A percentile compares a stretch with the other conserved stretches of the same genome.
Conservation (phyloP, 1,140 invertebrate species). For the Notospermus geniculatus region DNA sequence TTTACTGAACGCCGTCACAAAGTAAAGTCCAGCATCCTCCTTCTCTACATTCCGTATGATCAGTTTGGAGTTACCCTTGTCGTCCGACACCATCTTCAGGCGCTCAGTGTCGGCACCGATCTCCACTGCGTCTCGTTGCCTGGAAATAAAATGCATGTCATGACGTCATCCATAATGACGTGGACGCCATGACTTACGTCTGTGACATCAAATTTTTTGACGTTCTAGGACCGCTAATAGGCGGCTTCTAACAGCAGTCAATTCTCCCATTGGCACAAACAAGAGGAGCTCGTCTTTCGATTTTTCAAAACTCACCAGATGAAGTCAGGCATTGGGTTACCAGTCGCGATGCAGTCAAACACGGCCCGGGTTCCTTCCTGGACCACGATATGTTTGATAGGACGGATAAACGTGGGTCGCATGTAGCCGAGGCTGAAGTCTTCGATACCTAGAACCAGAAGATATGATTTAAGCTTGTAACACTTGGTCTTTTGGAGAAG, state of each 20-base stretch:
- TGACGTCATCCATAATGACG: no score
- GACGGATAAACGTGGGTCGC: slow-evolving; percentile 37
- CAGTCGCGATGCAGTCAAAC: slow-evolving; percentile 40
- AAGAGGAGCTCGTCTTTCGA: no score
- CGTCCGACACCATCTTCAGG: slow-evolving; percentile 32
- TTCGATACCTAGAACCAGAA: background rate
- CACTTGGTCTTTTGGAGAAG: no score
- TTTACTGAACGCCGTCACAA: slow-evolving; percentile 40
- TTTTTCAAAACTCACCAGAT: slow-evolving; percentile 53
- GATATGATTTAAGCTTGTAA: background rate
- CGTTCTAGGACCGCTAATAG: no score
- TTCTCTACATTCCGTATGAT: slow-evolving; percentile 39
- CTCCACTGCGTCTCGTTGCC: slow-evolving; percentile 45
- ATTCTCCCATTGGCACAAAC: no score
- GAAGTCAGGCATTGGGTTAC: slow-evolving; percentile 46
- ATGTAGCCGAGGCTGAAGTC: slow-evolving; percentile 21
- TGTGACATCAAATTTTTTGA: no score
- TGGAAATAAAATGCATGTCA: no score
- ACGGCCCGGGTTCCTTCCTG: slow-evolving; percentile 42
- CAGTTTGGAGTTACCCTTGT: slow-evolving; percentile 38
- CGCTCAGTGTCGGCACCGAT: slow-evolving; percentile 27
- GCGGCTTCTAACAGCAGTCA: no score
- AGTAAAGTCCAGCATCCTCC: slow-evolving; percentile 47
- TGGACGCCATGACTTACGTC: no score
- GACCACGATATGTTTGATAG: slow-evolving; percentile 39